These are phyloP conservation scores for Pantherophis vulpinus DNA, from an alignment of 2,797 vertebrate species.

Conservation along the genomic window DNA sequence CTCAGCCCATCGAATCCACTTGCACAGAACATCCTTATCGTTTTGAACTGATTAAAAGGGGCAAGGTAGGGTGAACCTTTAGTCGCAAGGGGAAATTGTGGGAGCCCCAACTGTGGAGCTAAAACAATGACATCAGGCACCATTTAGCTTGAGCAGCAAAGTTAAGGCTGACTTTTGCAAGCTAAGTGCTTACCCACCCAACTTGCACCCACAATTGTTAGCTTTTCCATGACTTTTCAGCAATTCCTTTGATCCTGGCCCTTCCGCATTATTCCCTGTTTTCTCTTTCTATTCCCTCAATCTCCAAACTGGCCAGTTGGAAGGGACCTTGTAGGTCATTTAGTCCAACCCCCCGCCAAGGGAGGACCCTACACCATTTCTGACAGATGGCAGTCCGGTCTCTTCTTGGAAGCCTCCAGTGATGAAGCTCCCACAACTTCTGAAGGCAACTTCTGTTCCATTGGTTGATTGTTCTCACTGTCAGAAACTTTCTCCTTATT, in stretches of 20 bases:
- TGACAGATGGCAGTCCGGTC: no score
- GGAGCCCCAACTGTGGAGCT: background rate
- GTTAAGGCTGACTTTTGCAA: background rate
- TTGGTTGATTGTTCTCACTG: no score
- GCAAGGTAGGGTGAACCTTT: background rate
- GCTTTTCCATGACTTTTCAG: background rate
- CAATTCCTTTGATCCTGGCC: background rate
- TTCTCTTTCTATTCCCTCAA: background rate
- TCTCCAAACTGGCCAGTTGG: background rate
- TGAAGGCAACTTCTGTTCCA: no score
- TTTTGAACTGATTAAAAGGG: background rate
- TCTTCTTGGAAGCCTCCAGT: no score
- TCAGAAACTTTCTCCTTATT: no score
- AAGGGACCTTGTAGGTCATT: no score
- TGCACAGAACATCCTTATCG: background rate
- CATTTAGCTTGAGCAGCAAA: background rate
- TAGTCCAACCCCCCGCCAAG: no score
- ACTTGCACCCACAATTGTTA: background rate
- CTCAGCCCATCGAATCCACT: background rate
- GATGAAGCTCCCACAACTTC: no score
- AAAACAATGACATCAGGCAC: background rate
- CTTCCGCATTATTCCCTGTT: background rate
- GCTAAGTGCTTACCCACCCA: background rate
- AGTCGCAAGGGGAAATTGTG: background rate
- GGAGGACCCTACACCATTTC: no score